A percentile compares a stretch with the other conserved stretches of the same genome.
Evolutionary conservation across 2,113 vertebrate genomes (phyloP).

Genomic region (Dinomys branickii): DNA sequence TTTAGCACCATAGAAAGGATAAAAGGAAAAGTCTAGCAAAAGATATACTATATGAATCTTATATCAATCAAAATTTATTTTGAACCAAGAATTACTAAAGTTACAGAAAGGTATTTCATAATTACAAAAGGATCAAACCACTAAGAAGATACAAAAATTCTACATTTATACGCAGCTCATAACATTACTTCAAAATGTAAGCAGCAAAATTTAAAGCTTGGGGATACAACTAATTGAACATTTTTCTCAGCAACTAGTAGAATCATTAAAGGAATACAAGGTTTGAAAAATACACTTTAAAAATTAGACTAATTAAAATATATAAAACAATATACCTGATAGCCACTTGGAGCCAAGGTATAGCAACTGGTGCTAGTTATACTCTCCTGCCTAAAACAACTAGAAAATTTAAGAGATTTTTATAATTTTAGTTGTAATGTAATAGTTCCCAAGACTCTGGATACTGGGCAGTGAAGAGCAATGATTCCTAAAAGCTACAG

Average conservation of each 20-base stretch:
- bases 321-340: neutral
- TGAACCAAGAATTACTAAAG: slow-evolving; percentile 1
- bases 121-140: neutral
- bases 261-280: slow-evolving; percentile 8
- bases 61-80: neutral
- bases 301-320: slow-evolving; percentile 28
- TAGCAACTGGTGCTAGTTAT: neutral
- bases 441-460: neutral
- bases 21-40: slow-evolving; percentile 15
- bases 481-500: neutral
- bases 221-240: neutral
- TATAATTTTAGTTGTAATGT: neutral
- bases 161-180: neutral
- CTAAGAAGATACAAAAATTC: slow-evolving; percentile 3
- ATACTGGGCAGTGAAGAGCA: neutral
- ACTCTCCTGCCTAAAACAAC: neutral
- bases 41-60: neutral
- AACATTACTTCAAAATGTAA: slow-evolving; percentile 38
- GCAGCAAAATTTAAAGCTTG: slow-evolving; percentile 44
- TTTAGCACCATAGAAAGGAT: slow-evolving; percentile 1
- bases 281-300: neutral
- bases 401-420: neutral
- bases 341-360: neutral
- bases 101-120: neutral
- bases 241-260: slow-evolving; percentile 24